phyloP scores from a whole-genome alignment of 1,140 invertebrate species.

The Popillia japonica region DNA sequence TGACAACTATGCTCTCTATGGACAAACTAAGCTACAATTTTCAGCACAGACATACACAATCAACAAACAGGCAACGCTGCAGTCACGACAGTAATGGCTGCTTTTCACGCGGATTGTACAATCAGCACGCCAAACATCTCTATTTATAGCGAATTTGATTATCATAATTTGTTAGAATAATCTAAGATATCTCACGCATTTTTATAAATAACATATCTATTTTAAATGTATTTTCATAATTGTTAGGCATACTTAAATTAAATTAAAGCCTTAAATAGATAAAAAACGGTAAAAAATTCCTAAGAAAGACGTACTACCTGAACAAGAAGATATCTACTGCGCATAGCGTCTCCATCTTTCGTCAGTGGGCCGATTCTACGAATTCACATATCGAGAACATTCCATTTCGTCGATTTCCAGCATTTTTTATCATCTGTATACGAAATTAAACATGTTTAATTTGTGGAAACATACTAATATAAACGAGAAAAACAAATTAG shows the following conservation, averaged over 20 bases:
- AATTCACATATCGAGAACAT: neutral
- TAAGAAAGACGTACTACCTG: neutral
- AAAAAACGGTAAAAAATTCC: neutral
- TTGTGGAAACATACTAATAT: neutral
- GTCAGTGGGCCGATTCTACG: neutral
- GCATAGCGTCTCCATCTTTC: conserved; percentile 17
- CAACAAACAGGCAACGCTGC: conserved; percentile 26
- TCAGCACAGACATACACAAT: conserved; percentile 20
- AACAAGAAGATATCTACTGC: conserved; percentile 19
- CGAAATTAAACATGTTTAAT: neutral
- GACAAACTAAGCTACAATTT: conserved; percentile 30
- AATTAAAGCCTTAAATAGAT: neutral
- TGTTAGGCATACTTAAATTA: neutral
- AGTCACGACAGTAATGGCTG: conserved; percentile 34
- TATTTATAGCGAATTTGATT: conserved; percentile 15
- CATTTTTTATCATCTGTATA: neutral
- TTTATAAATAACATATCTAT: neutral
- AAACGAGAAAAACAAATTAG: neutral
- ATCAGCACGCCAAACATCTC: neutral
- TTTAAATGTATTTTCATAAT: neutral
- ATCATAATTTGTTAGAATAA: neutral
- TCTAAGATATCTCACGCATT: neutral
- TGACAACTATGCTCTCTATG: conserved; percentile 38
- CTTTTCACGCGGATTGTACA: conserved; percentile 35
- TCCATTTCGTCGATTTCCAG: neutral